These are phyloP conservation scores for Philopotamus ludificatus DNA, from an alignment of 1,140 invertebrate genomes.

Conservation along the genomic window DNA sequence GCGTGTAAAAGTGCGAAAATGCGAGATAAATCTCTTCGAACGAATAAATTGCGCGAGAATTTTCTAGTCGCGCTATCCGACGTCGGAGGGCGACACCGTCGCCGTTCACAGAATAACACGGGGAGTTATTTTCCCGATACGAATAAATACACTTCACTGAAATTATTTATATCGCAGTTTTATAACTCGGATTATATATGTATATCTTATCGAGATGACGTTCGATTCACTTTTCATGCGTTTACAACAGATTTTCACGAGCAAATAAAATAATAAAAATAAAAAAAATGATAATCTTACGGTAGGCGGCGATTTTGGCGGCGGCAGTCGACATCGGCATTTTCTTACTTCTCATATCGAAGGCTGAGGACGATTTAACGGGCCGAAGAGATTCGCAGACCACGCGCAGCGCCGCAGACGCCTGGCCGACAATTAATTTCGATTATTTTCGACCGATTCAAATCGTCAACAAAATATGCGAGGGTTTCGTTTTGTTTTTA, in stretches of 20 bases:
- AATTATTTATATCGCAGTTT: no score
- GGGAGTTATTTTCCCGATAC: no score
- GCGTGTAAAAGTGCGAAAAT: no score
- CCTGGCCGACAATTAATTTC: not conserved
- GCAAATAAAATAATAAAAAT: constrained; percentile 51
- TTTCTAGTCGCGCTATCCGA: not conserved
- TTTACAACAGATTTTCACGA: no score
- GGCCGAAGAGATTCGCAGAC: not conserved
- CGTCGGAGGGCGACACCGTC: not conserved
- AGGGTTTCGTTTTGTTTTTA: no score
- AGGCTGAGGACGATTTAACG: not conserved
- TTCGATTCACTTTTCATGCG: no score
- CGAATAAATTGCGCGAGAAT: constrained; percentile 1
- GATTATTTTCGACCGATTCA: not conserved
- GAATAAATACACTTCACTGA: no score
- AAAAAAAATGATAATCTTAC: constrained; percentile 56
- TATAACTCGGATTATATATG: no score
- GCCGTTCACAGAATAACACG: no score
- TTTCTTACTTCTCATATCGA: constrained; percentile 56
- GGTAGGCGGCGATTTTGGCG: constrained; percentile 54
- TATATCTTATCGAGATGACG: no score
- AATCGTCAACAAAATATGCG: not conserved
- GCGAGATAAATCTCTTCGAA: constrained; percentile 8
- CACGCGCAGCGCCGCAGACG: not conserved
- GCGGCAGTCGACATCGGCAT: constrained; percentile 55